These are phyloP conservation scores for Peromyscus melanophrys DNA, from an alignment of 2,797 vertebrate species.

Conservation along the genomic window DNA sequence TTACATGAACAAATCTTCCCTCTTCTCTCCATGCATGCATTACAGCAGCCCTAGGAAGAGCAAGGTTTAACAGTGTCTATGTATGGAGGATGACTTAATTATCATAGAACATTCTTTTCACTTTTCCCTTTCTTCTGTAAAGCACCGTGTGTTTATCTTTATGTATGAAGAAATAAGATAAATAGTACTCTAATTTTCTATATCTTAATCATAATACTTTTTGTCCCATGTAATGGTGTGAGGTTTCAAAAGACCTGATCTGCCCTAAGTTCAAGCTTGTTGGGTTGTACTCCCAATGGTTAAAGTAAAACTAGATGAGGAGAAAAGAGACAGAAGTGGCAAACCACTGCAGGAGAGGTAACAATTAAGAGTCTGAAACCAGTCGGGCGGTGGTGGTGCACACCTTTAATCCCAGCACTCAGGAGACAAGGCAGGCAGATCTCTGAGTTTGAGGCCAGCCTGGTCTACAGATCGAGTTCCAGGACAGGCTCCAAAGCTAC, in stretches of 20 bases:
- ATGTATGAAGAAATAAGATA: slow-evolving; percentile 50
- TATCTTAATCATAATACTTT: slow-evolving; percentile 31
- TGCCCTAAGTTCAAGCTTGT: slow-evolving; percentile 20
- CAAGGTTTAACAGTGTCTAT: slow-evolving; percentile 17
- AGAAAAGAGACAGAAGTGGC: slow-evolving; percentile 40
- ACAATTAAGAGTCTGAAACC: slow-evolving; percentile 63
- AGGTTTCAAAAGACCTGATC: slow-evolving; percentile 3
- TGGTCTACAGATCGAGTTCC: no score
- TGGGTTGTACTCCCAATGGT: slow-evolving; percentile 48
- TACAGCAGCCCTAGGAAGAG: slow-evolving; percentile 14
- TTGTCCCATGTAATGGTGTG: background rate
- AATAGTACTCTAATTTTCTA: background rate
- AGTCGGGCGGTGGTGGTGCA: background rate
- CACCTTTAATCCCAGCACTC: no score
- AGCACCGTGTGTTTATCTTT: background rate
- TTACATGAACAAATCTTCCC: background rate
- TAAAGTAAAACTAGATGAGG: slow-evolving; percentile 36
- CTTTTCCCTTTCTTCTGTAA: background rate
- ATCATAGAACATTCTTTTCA: slow-evolving; percentile 35
- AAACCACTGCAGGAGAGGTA: slow-evolving; percentile 7
- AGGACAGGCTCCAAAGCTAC: no score
- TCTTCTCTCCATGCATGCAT: background rate
- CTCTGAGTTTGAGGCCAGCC: no score
- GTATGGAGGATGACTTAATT: background rate
- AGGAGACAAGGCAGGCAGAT: no score